These are phyloP conservation scores for Portunus trituberculatus DNA, from an alignment of 1,140 invertebrate species.

Conservation along the genomic window DNA sequence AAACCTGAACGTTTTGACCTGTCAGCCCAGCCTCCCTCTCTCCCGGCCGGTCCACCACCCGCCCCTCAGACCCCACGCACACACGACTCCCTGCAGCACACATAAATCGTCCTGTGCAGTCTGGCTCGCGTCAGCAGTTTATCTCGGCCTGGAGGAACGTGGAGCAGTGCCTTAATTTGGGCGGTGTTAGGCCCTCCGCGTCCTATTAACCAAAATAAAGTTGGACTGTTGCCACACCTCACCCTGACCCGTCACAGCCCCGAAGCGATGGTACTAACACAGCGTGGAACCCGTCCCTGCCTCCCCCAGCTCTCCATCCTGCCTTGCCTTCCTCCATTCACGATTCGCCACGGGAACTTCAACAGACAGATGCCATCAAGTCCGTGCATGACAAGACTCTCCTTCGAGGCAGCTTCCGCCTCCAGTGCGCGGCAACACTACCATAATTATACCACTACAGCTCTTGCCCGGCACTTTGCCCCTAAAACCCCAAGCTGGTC, in stretches of 20 bases:
- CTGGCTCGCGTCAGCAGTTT: neutral
- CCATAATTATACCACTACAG: neutral
- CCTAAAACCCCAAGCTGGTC: neutral
- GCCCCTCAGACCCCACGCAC: neutral
- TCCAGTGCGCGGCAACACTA: neutral
- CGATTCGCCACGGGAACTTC: neutral
- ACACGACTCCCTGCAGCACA: neutral
- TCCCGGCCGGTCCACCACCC: neutral
- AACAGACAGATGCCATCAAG: neutral
- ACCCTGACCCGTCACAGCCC: neutral
- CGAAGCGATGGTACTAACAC: neutral
- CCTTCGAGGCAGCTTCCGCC: neutral
- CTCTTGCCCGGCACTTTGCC: neutral
- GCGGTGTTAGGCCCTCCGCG: neutral
- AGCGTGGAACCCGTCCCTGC: neutral
- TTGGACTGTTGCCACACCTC: neutral
- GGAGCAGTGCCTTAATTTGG: slow-evolving; percentile 5
- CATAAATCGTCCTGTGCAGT: neutral
- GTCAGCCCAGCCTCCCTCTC: neutral
- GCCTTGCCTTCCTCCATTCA: neutral
- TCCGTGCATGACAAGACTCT: neutral
- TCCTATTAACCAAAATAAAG: neutral
- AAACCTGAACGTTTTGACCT: slow-evolving; percentile 21
- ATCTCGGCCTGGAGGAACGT: neutral
- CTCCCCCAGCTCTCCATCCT: neutral